Percentiles rank a stretch among this genome's conserved stretches.
These are phyloP conservation scores for Ichneumon xanthorius DNA, from an alignment of 2,888 invertebrate species.

Conservation along the genomic window DNA sequence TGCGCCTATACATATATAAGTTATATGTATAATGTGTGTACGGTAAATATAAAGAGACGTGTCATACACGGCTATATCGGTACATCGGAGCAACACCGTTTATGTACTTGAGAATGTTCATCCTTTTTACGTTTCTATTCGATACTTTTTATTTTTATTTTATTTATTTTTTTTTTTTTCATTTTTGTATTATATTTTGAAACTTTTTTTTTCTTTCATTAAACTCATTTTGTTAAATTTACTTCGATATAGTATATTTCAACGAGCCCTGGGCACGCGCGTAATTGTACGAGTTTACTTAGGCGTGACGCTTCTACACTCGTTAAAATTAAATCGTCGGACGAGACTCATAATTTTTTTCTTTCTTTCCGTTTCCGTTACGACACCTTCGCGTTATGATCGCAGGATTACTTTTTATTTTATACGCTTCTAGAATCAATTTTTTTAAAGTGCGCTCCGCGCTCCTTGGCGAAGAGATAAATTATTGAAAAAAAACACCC, in stretches of 20 bases:
- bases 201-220: conserved; percentile 5
- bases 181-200: conserved; percentile 22
- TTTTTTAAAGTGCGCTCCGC: conserved; percentile 47
- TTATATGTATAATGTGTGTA: conserved; percentile 63
- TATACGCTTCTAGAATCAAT: neutral
- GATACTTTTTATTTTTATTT: conserved; percentile 34
- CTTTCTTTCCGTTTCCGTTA: conserved; percentile 38
- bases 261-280: conserved; percentile 41
- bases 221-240: conserved; percentile 15
- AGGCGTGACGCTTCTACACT: conserved; percentile 45
- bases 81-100: conserved; percentile 79
- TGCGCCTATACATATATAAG: conserved; percentile 59
- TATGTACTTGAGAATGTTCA: conserved; percentile 33
- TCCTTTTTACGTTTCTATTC: conserved; percentile 26
- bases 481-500: conserved; percentile 22
- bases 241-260: conserved; percentile 40
- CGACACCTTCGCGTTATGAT: conserved; percentile 50
- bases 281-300: conserved; percentile 51
- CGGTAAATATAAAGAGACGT: conserved; percentile 73
- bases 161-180: conserved; percentile 10
- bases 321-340: conserved; percentile 51
- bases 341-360: conserved; percentile 57
- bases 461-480: conserved; percentile 42
- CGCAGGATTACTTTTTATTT: conserved; percentile 43
- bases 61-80: conserved; percentile 77